phyloP scores from a whole-genome alignment of 2,113 vertebrate species.

The Cyanistes caeruleus region DNA sequence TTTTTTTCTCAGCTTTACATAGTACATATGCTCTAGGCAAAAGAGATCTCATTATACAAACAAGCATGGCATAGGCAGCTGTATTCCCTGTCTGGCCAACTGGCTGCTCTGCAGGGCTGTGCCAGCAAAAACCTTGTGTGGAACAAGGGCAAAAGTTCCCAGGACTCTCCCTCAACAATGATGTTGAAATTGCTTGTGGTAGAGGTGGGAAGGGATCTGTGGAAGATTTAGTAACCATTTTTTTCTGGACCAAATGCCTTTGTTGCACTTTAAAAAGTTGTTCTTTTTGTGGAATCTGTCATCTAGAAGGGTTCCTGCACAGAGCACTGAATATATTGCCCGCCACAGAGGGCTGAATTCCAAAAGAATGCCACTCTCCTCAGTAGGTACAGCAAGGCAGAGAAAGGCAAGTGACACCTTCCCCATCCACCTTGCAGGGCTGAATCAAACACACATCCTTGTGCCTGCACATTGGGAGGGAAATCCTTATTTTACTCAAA shows the following conservation, averaged over 20 bases:
- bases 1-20: neutral
- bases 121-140: neutral
- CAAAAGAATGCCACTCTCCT: neutral
- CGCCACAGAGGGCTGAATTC: accelerated
- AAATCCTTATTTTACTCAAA: neutral
- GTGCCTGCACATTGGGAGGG: neutral
- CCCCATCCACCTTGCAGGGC: neutral
- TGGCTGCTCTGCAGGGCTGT: neutral
- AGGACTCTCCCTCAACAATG: neutral
- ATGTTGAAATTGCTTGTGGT: neutral
- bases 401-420: neutral
- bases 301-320: neutral
- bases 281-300: neutral
- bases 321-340: accelerated
- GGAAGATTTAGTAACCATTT: neutral
- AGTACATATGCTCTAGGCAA: neutral
- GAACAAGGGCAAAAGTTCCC: neutral
- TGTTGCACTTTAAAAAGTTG: neutral
- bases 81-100: neutral
- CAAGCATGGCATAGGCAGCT: neutral
- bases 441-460: neutral
- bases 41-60: conserved; percentile 2
- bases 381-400: neutral
- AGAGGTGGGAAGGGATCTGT: neutral
- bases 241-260: neutral